Conservation (phyloP, 1,140 invertebrate species). For the Liolophura sinensis region DNA sequence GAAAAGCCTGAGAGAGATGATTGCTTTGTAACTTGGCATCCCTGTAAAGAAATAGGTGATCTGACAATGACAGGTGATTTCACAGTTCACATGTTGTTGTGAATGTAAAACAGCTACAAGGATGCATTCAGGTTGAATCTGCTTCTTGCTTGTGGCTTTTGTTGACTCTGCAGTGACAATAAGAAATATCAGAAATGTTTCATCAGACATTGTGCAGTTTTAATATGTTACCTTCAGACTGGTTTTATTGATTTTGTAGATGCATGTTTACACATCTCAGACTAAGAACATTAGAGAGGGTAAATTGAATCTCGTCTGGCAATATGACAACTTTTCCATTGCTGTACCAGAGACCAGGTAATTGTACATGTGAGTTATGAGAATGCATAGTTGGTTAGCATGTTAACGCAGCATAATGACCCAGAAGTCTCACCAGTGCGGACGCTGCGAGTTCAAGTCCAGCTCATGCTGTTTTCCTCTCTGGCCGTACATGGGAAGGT, state of each 20-base stretch:
- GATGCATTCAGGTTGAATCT: no score
- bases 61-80: no score
- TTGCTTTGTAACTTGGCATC: no score
- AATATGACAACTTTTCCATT: conserved; percentile 29
- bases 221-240: no score
- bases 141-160: no score
- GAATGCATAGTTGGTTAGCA: not conserved
- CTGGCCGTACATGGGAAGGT: conserved; percentile 72
- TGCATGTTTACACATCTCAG: conserved; percentile 29
- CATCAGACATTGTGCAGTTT: no score
- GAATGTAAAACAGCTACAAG: no score
- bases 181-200: no score
- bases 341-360: conserved; percentile 33
- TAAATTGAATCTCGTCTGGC: conserved; percentile 32
- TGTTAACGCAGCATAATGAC: not conserved
- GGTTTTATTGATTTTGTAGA: conserved; percentile 13
- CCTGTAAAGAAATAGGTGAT: no score
- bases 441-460: conserved; percentile 66
- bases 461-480: conserved; percentile 72
- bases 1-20: no score
- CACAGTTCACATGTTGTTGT: no score
- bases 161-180: not conserved
- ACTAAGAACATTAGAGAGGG: conserved; percentile 10
- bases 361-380: no score
- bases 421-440: conserved; percentile 16